phyloP scores from a whole-genome alignment of 2,888 invertebrate species.

The Dynastes tityus region DNA sequence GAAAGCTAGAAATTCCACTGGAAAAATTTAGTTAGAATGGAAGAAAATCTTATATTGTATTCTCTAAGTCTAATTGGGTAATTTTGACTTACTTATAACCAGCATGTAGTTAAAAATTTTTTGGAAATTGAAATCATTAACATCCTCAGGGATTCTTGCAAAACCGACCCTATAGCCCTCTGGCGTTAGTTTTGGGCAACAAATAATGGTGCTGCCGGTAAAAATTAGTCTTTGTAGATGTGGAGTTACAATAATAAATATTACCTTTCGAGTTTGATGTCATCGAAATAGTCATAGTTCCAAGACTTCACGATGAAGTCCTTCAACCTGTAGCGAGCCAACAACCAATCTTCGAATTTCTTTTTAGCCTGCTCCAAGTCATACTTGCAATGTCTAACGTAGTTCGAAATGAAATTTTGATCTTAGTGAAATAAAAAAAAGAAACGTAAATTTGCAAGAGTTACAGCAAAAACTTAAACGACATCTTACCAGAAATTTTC shows the following conservation, averaged over 20 bases:
- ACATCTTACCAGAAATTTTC: slow-evolving; percentile 12
- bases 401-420: slow-evolving; percentile 71
- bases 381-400: slow-evolving; percentile 77
- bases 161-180: slow-evolving; percentile 19
- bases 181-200: slow-evolving; percentile 28
- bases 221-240: too few relatives aligned
- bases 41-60: too few relatives aligned
- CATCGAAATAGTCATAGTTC: too few relatives aligned
- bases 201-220: too few relatives aligned
- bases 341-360: slow-evolving; percentile 77
- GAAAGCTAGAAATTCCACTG: too few relatives aligned
- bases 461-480: neutral
- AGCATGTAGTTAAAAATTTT: neutral
- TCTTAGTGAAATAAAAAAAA: slow-evolving; percentile 67
- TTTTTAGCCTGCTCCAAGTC: slow-evolving; percentile 77
- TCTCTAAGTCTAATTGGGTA: neutral
- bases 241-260: too few relatives aligned
- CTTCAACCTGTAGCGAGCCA: too few relatives aligned
- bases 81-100: neutral
- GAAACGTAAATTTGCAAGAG: neutral
- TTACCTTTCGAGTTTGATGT: slow-evolving; percentile 68
- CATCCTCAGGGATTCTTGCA: neutral
- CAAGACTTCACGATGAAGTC: too few relatives aligned
- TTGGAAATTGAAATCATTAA: slow-evolving; percentile 12
- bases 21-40: too few relatives aligned